These are phyloP conservation scores for Pheucticus melanocephalus DNA, from an alignment of 2,113 vertebrate genomes.

Conservation along the genomic window DNA sequence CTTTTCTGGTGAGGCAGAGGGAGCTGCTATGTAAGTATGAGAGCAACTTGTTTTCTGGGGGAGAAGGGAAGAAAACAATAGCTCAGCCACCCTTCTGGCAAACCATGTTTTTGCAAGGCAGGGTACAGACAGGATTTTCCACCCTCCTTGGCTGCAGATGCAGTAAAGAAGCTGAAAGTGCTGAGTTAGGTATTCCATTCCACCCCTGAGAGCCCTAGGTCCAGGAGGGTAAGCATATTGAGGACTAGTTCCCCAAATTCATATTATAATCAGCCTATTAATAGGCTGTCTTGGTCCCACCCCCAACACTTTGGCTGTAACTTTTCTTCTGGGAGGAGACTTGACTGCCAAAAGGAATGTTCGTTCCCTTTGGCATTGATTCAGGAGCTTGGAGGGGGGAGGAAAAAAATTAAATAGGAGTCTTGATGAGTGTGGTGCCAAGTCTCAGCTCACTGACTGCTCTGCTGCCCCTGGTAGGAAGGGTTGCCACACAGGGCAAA, in stretches of 20 bases:
- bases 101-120: background rate
- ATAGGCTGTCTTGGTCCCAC: constrained; percentile 37
- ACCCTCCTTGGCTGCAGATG: background rate
- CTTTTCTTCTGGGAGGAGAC: constrained; percentile 30
- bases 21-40: background rate
- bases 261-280: constrained; percentile 47
- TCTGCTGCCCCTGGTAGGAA: background rate
- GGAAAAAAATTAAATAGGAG: constrained; percentile 1
- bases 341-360: background rate
- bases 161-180: background rate
- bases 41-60: background rate
- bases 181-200: constrained; percentile 42
- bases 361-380: constrained; percentile 1
- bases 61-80: background rate
- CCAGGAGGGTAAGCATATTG: constrained; percentile 35
- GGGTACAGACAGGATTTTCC: constrained; percentile 37
- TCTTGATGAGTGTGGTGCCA: background rate
- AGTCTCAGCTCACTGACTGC: background rate
- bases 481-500: background rate
- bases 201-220: background rate
- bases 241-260: constrained; percentile 44
- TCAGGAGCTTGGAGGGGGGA: background rate
- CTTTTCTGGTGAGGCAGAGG: background rate
- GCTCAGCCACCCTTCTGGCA: background rate
- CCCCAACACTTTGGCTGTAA: constrained; percentile 27